phyloP scores from a whole-genome alignment of 2,888 invertebrate species.

The Scotopteryx bipunctaria region DNA sequence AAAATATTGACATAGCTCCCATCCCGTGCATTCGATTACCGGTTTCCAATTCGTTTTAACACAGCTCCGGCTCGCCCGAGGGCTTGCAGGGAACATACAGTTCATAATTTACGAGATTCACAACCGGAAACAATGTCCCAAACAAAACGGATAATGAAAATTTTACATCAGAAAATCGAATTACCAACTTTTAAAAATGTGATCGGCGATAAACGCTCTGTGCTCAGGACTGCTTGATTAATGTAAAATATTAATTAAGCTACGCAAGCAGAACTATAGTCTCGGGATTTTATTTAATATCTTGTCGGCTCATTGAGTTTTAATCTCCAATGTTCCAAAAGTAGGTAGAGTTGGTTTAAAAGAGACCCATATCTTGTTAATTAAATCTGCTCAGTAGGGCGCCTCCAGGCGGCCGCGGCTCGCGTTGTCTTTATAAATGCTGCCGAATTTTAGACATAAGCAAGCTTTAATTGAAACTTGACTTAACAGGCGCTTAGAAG shows the following conservation, averaged over 20 bases:
- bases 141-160: slow-evolving; percentile 78
- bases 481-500: slow-evolving; percentile 63
- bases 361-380: slow-evolving; percentile 82
- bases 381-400: slow-evolving; percentile 80
- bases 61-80: slow-evolving; percentile 65
- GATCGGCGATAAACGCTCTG: slow-evolving; percentile 46
- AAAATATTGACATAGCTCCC: slow-evolving; percentile 79
- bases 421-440: slow-evolving; percentile 64
- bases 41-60: slow-evolving; percentile 80
- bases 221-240: slow-evolving; percentile 23
- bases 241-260: slow-evolving; percentile 46
- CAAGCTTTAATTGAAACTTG: slow-evolving; percentile 77
- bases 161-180: slow-evolving; percentile 74
- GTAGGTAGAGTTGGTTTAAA: slow-evolving; percentile 77
- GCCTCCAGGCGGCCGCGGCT: slow-evolving; percentile 60
- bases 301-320: slow-evolving; percentile 73
- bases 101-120: slow-evolving; percentile 77
- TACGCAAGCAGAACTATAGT: slow-evolving; percentile 52
- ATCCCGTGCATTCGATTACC: slow-evolving; percentile 79
- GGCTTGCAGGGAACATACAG: slow-evolving; percentile 72
- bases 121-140: slow-evolving; percentile 72
- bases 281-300: slow-evolving; percentile 61
- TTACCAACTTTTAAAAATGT: slow-evolving; percentile 62
- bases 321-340: slow-evolving; percentile 76
- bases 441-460: slow-evolving; percentile 75